Conservation (phyloP, 2,888 invertebrate species). For the Terebella lapidaria region DNA sequence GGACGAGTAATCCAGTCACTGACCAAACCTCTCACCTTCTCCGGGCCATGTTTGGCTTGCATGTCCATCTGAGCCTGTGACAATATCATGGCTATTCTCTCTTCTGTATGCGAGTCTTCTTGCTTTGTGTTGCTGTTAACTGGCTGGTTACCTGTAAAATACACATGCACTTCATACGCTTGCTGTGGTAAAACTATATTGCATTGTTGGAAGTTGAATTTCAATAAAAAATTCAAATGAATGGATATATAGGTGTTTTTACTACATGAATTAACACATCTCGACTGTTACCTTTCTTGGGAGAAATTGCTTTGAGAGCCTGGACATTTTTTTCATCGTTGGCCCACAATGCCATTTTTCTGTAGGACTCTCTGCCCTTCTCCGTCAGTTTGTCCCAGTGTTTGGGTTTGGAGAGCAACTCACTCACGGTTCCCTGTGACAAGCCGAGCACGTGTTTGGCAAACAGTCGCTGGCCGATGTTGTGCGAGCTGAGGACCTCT, state of each 20-base stretch:
- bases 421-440: constrained; percentile 94
- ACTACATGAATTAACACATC: neutral
- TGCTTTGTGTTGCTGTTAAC: constrained; percentile 12
- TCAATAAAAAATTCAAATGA: too few species aligned
- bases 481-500: constrained; percentile 90
- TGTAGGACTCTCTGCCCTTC: constrained; percentile 96
- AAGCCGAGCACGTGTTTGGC: constrained; percentile 96
- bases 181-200: too few species aligned
- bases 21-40: constrained; percentile 35
- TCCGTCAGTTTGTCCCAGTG: constrained; percentile 99
- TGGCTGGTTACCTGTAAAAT: neutral
- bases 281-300: constrained; percentile 49
- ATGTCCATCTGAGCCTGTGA: constrained; percentile 88
- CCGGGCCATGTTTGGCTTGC: constrained; percentile 42
- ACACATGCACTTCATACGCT: neutral
- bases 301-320: constrained; percentile 92
- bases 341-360: constrained; percentile 99
- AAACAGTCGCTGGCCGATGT: constrained; percentile 96
- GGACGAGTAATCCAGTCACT: too few species aligned
- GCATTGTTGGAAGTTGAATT: too few species aligned
- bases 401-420: constrained; percentile 95
- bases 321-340: constrained; percentile 95
- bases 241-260: too few species aligned
- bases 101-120: constrained; percentile 65
- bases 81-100: constrained; percentile 86